Evolutionary conservation across 2,888 invertebrate genomes (phyloP).

Genomic region (Kryphioiulus occultus): DNA sequence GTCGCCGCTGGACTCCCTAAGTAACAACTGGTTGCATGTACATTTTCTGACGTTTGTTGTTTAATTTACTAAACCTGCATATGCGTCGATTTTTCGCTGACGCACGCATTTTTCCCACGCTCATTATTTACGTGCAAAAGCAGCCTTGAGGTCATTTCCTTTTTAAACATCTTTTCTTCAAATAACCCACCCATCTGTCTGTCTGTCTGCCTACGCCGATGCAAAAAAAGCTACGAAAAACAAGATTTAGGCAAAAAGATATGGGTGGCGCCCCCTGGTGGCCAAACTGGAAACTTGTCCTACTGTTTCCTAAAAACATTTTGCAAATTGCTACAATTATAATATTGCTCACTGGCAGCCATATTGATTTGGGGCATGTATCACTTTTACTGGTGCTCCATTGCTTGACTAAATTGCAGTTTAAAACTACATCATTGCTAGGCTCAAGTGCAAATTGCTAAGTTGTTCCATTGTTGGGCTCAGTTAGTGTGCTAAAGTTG

Average conservation of each 20-base stretch:
- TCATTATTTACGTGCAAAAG: not conserved
- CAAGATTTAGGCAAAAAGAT: too few relatives aligned
- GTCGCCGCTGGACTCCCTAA: not conserved
- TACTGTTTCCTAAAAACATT: too few relatives aligned
- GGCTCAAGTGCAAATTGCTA: too few relatives aligned
- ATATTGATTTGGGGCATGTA: too few relatives aligned
- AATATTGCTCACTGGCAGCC: too few relatives aligned
- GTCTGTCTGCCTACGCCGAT: not conserved
- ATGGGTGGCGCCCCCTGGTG: not conserved
- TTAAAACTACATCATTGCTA: too few relatives aligned
- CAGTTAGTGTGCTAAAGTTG: too few relatives aligned
- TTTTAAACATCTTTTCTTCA: not conserved
- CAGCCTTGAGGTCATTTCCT: not conserved
- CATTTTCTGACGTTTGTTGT: not conserved
- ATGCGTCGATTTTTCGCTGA: not conserved
- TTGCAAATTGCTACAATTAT: too few relatives aligned
- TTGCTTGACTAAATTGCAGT: too few relatives aligned
- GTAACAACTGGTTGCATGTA: too few relatives aligned
- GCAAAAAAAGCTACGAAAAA: not conserved
- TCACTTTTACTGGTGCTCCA: too few relatives aligned
- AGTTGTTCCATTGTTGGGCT: too few relatives aligned
- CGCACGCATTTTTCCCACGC: constrained; percentile 1
- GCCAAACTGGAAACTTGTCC: not conserved
- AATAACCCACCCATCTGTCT: constrained; percentile 1
- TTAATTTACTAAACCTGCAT: not conserved